Evolutionary conservation across 2,797 vertebrate genomes (phyloP), one percentile per base, ranked within the genome.

Genomic region (Nyctibius grandis): DNA sequence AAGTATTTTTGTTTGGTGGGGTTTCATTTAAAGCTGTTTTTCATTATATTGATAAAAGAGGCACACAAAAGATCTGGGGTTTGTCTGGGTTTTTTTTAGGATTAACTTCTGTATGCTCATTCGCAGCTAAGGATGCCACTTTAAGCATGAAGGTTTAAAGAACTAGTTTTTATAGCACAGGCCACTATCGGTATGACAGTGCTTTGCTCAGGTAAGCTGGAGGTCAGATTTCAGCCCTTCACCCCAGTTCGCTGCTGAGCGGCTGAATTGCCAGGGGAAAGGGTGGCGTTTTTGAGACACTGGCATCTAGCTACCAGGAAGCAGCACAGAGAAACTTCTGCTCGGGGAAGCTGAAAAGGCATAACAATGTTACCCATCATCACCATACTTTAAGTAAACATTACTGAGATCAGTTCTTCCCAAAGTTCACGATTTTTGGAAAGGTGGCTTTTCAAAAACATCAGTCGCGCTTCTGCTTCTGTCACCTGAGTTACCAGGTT

Each of bases 241-340:
- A 18, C 1, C 3, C 22, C 1, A 0, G 17, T 19, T n/a, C 28
- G 10, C 21, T 34, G 44, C 36, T 7, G 29, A 70, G 34, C 11
- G 3, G 14, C 40, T 34, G n/a, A 63, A 12, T 40, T 1, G 25
- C 8, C 44, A 8, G 25, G 8, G 25, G 11, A 60, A 47, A 10
- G 12, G 6, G 12, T 0, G 3, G 31, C 7, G 1, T 13, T 53
- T 59, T 2, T 21, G 47, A 51, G 57, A n/a, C 11, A 15, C 0
- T 17, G 23, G 13, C 26, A 54, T 5, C 4, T 1, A 8, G 13
- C 21, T 8, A 40, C 40, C 57, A n/a, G 79, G 34, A 76, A 47
- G 22, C 28, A 12, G 8, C 23, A 6, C 36, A 0, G 11, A 29
- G 5, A 26, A 64, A 79, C 4, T 50, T 29, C 28, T 9, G n/a